Evolutionary conservation across 2,797 vertebrate genomes (phyloP).

Genomic region (Miichthys miiuy): DNA sequence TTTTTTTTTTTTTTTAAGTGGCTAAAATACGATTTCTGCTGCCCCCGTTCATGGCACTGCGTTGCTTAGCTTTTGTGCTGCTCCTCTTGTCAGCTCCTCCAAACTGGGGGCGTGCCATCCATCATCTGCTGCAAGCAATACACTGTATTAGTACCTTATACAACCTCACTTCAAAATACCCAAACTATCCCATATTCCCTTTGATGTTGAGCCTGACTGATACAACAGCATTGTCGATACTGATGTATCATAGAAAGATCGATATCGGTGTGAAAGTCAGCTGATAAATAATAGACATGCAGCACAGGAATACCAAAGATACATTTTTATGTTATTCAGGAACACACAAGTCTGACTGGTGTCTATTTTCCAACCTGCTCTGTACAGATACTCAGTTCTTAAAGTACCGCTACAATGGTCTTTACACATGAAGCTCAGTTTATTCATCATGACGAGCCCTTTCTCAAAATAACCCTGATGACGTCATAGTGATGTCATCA

Average conservation of each 20-base stretch:
- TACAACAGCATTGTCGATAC: neutral
- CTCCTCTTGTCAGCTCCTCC: no score
- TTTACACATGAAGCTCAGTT: neutral
- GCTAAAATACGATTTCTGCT: no score
- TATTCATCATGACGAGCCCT: neutral
- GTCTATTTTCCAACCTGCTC: neutral
- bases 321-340: constrained; percentile 5
- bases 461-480: neutral
- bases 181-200: neutral
- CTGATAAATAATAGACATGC: neutral
- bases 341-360: neutral
- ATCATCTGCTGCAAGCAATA: no score
- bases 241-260: neutral
- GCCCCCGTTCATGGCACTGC: no score
- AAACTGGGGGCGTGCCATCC: no score
- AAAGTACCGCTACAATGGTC: neutral
- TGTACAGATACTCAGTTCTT: neutral
- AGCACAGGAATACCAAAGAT: neutral
- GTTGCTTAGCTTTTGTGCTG: no score
- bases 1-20: no score
- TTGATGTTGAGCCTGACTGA: constrained; percentile 1
- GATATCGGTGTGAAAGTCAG: neutral
- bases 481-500: no score
- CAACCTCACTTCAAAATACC: no score
- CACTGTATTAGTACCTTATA: no score